phyloP scores from a whole-genome alignment of 1,140 invertebrate species.

The Limonius californicus region DNA sequence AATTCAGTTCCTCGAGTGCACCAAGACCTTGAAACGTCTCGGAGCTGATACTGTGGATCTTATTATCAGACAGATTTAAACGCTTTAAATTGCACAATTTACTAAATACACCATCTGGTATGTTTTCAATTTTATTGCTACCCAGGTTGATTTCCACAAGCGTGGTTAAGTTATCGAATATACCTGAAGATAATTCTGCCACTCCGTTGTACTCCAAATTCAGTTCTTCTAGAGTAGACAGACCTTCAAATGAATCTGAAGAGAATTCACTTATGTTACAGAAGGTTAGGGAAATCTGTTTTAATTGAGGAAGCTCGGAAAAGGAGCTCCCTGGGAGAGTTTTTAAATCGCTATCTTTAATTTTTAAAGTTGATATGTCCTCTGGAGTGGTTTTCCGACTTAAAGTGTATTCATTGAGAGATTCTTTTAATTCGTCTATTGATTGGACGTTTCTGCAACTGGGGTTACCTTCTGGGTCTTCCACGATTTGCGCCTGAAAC shows the following conservation, averaged over 20 bases:
- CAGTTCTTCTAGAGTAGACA: background rate
- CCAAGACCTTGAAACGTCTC: too few species aligned
- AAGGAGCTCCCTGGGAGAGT: too few species aligned
- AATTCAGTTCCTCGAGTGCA: background rate
- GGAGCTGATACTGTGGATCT: background rate
- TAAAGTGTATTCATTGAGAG: too few species aligned
- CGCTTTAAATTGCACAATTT: background rate
- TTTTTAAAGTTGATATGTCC: too few species aligned
- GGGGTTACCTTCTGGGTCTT: too few species aligned
- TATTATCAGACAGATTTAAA: background rate
- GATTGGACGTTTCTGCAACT: too few species aligned
- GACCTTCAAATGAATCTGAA: background rate
- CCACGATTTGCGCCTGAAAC: too few species aligned
- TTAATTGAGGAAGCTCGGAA: too few species aligned
- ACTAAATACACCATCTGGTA: background rate
- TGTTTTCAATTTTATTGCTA: background rate
- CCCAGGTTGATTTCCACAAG: background rate
- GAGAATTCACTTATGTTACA: background rate
- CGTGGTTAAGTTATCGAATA: background rate
- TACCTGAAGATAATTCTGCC: background rate
- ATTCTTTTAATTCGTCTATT: too few species aligned
- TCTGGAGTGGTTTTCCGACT: too few species aligned
- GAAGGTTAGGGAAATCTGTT: too few species aligned
- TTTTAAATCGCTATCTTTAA: too few species aligned
- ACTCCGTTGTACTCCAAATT: background rate